Conservation (phyloP, 2,113 vertebrate species). For the Recurvirostra avosetta region DNA sequence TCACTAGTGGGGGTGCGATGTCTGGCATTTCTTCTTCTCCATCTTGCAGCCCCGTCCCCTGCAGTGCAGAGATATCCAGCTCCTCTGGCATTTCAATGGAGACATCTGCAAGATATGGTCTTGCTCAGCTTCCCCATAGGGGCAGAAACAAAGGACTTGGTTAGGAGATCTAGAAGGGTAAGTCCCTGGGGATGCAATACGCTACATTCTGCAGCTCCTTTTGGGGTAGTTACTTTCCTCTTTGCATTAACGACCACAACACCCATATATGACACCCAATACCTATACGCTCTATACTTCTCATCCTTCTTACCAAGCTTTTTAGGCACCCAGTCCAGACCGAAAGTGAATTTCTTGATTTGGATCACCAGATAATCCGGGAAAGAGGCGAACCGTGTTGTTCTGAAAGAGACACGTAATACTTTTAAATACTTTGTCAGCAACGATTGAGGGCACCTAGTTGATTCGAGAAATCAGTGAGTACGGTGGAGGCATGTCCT, state of each 20-base stretch:
- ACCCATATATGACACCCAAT: not conserved
- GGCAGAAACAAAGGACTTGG: not conserved
- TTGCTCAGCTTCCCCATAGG: not conserved
- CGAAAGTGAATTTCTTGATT: slow-evolving; percentile 99
- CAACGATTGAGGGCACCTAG: not conserved
- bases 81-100: slow-evolving; percentile 97
- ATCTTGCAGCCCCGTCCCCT: slow-evolving; percentile 88
- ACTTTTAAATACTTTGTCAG: not conserved
- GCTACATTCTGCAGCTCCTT: not conserved
- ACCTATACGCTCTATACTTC: not conserved
- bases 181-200: not conserved
- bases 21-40: slow-evolving; percentile 97
- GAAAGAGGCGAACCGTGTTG: slow-evolving; percentile 95
- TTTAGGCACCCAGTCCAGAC: slow-evolving; percentile 98
- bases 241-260: not conserved
- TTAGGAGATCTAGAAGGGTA: not conserved
- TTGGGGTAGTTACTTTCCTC: not conserved
- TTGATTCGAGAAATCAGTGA: not conserved
- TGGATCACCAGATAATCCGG: slow-evolving; percentile 98
- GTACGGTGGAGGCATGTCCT: not conserved
- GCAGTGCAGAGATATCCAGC: slow-evolving; percentile 89
- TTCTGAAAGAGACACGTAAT: slow-evolving; percentile 72
- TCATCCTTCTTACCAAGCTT: slow-evolving; percentile 87
- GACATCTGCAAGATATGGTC: slow-evolving; percentile 78
- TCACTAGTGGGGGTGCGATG: slow-evolving; percentile 95